Evolutionary conservation across 2,113 vertebrate species (phyloP).

Genomic region (Neotragus moschatus): DNA sequence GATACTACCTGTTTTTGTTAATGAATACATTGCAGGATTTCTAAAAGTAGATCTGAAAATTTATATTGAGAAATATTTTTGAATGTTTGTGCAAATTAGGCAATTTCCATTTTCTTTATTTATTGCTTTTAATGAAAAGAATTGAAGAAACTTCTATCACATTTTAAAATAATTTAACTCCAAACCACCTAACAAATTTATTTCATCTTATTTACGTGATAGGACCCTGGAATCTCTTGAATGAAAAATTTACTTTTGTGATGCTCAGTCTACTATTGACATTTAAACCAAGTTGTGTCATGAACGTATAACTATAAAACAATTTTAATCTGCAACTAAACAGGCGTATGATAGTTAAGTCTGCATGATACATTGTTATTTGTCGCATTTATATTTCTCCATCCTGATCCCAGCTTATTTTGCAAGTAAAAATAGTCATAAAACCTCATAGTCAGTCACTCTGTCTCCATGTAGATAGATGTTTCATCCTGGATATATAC

Average conservation of each 20-base stretch:
- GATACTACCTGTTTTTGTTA: not conserved
- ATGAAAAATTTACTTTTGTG: not conserved
- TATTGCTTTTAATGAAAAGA: not conserved
- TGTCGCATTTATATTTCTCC: not conserved
- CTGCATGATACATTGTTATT: not conserved
- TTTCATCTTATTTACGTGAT: not conserved
- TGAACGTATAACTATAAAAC: not conserved
- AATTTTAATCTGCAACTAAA: not conserved
- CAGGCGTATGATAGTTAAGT: not conserved
- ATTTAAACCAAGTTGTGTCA: not conserved
- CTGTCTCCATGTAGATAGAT: not conserved
- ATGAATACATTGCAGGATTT: constrained; percentile 17
- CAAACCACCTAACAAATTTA: not conserved
- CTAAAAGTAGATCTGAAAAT: not conserved
- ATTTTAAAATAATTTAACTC: not conserved
- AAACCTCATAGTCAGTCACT: not conserved
- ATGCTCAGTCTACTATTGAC: not conserved
- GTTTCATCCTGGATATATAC: not conserved
- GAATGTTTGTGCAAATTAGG: not conserved
- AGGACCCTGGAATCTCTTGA: not conserved
- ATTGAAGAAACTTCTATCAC: not conserved
- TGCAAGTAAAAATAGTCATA: not conserved
- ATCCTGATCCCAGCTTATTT: not conserved
- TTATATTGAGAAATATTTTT: not conserved
- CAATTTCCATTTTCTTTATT: not conserved